Evolutionary conservation across 2,888 invertebrate species (phyloP).

Genomic region (Anaspis maculata): DNA sequence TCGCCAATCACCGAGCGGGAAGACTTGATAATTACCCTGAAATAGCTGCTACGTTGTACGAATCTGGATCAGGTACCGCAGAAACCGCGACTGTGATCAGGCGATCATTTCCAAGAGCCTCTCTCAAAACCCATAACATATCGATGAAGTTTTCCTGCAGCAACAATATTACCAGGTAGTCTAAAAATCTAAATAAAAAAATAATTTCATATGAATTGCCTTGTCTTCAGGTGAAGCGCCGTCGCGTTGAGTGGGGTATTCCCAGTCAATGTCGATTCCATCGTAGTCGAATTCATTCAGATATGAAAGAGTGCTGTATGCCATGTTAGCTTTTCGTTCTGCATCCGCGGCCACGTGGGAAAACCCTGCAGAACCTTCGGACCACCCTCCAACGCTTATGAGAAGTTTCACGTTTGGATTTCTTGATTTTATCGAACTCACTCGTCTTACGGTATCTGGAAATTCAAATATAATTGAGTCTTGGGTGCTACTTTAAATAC

Average conservation of each 20-base stretch:
- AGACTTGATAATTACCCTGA: conserved; percentile 2
- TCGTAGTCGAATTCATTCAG: conserved; percentile 7
- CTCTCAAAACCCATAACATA: conserved; percentile 3
- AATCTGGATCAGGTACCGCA: conserved; percentile 1
- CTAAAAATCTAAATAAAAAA: background rate
- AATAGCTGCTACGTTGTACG: conserved; percentile 5
- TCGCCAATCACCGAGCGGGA: too few relatives aligned
- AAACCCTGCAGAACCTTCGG: conserved; percentile 5
- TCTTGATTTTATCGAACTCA: conserved; percentile 4
- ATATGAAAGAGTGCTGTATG: conserved; percentile 1
- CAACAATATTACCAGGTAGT: background rate
- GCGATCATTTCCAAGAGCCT: conserved; percentile 1
- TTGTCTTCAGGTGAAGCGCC: conserved; percentile 5
- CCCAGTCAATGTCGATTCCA: conserved; percentile 12
- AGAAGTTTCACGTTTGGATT: conserved; percentile 7
- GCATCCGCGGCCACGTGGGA: conserved; percentile 6
- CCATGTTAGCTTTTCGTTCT: conserved; percentile 1
- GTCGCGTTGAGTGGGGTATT: conserved; percentile 6
- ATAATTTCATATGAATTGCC: too few relatives aligned
- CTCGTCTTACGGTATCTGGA: conserved; percentile 1
- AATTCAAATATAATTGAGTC: too few relatives aligned
- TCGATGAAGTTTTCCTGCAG: conserved; percentile 7
- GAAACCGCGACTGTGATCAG: conserved; percentile 4
- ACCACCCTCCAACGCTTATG: conserved; percentile 9
- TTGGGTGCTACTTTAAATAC: background rate